Conservation (phyloP, 2,888 invertebrate species). For the Philereme transversata region DNA sequence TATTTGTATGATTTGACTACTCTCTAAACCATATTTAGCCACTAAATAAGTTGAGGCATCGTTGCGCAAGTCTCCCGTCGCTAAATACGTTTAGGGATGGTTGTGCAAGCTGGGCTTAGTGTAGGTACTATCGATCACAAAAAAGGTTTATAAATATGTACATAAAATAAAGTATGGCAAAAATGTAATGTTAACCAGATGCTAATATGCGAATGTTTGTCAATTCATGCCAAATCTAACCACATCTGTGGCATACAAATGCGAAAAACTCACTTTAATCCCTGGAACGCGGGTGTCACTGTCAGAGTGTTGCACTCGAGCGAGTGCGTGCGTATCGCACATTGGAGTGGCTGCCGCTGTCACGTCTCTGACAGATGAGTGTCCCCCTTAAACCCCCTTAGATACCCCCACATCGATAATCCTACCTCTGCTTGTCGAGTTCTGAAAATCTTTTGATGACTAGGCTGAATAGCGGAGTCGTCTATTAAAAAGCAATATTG, state of each 20-base stretch:
- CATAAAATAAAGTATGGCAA: too few species aligned
- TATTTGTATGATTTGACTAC: too few species aligned
- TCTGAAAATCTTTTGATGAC: slow-evolving; percentile 11
- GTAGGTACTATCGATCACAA: too few species aligned
- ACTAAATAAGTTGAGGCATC: too few species aligned
- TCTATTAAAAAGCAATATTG: slow-evolving; percentile 12
- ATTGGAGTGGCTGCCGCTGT: slow-evolving; percentile 54
- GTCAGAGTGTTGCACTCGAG: slow-evolving; percentile 46
- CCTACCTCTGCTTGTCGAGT: slow-evolving; percentile 10
- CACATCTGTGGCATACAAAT: slow-evolving; percentile 6
- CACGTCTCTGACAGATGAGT: slow-evolving; percentile 47
- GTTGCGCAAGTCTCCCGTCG: too few species aligned
- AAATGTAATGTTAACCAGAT: too few species aligned
- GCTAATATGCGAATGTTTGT: background rate
- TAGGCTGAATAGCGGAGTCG: slow-evolving; percentile 10
- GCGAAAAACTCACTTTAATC: slow-evolving; percentile 16
- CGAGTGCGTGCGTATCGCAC: slow-evolving; percentile 48
- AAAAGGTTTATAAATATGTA: too few species aligned
- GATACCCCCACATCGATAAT: slow-evolving; percentile 17
- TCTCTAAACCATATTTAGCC: too few species aligned
- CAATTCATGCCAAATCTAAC: slow-evolving; percentile 4
- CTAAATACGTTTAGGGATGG: too few species aligned
- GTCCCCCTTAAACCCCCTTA: slow-evolving; percentile 15
- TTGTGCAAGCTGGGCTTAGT: too few species aligned
- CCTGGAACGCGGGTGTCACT: slow-evolving; percentile 34